Conservation (phyloP, 2,888 invertebrate genomes). For the Anoplius nigerrimus region DNA sequence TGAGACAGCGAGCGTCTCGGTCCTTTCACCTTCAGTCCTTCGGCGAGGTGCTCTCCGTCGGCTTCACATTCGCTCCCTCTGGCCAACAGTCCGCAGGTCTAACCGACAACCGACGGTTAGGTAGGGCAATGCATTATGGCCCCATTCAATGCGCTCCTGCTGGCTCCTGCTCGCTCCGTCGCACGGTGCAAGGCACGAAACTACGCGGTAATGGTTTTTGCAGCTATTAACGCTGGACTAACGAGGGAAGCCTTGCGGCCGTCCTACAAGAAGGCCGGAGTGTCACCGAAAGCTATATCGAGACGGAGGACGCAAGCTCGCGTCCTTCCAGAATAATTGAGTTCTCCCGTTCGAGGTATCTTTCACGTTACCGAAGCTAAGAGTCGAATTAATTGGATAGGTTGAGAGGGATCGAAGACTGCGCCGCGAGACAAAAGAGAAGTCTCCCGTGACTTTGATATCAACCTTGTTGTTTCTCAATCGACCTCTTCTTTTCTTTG, state of each 20-base stretch:
- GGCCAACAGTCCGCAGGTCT: background rate
- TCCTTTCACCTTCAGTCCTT: slow-evolving; percentile 4
- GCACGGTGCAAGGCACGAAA: slow-evolving; percentile 32
- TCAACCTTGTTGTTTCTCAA: background rate
- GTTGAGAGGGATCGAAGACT: slow-evolving; percentile 23
- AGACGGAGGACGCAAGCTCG: slow-evolving; percentile 11
- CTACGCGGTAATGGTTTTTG: slow-evolving; percentile 52
- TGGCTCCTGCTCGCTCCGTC: too few species aligned
- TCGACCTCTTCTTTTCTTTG: background rate
- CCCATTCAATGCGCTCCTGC: slow-evolving; percentile 34
- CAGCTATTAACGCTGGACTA: slow-evolving; percentile 53
- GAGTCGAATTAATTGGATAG: slow-evolving; percentile 49
- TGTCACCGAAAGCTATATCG: slow-evolving; percentile 1
- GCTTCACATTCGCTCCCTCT: slow-evolving; percentile 6
- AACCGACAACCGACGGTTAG: background rate
- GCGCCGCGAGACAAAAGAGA: background rate
- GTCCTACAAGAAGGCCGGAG: slow-evolving; percentile 2
- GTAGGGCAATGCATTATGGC: slow-evolving; percentile 46
- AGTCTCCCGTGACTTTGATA: background rate
- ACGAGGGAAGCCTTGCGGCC: slow-evolving; percentile 42
- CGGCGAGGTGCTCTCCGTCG: too few species aligned
- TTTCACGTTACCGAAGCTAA: slow-evolving; percentile 36
- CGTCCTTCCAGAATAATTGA: slow-evolving; percentile 42
- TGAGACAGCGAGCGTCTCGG: slow-evolving; percentile 22
- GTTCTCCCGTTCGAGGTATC: slow-evolving; percentile 46